Evolutionary conservation across 2,797 vertebrate species (phyloP).

Genomic region (Epinephelus awoara): DNA sequence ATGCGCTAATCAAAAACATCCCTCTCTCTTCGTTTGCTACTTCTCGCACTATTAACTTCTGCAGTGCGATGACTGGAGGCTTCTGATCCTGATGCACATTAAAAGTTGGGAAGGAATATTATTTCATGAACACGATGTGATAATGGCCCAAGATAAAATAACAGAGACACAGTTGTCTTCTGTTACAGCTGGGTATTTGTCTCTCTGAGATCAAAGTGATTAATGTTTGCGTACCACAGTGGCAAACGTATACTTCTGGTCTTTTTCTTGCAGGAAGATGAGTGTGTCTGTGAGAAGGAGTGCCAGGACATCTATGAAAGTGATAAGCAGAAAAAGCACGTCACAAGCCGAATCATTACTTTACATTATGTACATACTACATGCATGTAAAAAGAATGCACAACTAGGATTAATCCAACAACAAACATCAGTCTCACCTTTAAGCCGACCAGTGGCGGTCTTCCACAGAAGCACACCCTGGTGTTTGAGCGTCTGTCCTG

Average conservation of each 20-base stretch:
- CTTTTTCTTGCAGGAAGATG: slow-evolving; percentile 97
- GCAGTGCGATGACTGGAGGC: slow-evolving; percentile 94
- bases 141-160: background rate
- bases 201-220: background rate
- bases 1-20: slow-evolving; percentile 97
- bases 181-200: background rate
- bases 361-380: background rate
- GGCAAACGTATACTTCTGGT: slow-evolving; percentile 97
- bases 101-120: background rate
- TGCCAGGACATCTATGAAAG: slow-evolving; percentile 90
- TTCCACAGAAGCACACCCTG: slow-evolving; percentile 95
- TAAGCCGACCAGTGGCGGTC: slow-evolving; percentile 95
- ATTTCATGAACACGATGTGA: no score
- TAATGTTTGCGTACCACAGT: slow-evolving; percentile 88
- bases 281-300: slow-evolving; percentile 93
- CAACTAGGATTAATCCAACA: background rate
- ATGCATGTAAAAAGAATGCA: background rate
- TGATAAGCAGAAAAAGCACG: slow-evolving; percentile 23
- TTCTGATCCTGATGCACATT: slow-evolving; percentile 91
- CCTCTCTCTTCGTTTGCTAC: slow-evolving; percentile 97
- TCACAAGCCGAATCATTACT: background rate
- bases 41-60: slow-evolving; percentile 97
- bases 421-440: slow-evolving; percentile 82
- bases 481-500: slow-evolving; percentile 88
- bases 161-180: background rate